Base-by-base conservation (phyloP, 2,888 invertebrate species). In the Temnothorax rugatulus region DNA sequence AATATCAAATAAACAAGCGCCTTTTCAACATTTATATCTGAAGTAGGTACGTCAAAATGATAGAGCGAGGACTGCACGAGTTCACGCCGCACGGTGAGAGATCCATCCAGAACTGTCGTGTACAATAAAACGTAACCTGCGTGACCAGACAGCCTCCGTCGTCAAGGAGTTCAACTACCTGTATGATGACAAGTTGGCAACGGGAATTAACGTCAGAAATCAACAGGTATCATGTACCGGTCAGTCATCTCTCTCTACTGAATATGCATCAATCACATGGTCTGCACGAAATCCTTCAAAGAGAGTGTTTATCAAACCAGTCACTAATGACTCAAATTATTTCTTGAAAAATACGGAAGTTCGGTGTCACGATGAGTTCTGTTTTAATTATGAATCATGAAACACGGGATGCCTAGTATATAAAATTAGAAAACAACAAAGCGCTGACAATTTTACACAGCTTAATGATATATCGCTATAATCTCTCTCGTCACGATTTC, bases 111-210 rank as follows among this genome's bases (percentile, higher is more conserved):
- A 81, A 61, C 25, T 81, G 59, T 71, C 59, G 59, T 79, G 59
- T 81, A 61, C 38, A 71, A 71, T 61, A 73, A 71, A 81, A 81
- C 73, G 73, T 81, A 77, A 77, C 41, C 54, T 77, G 59, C 71
- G 69, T 69, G 71, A 79, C 73, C 79, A 73, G 50, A 73, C 73
- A 71, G 73, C 38, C 73, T 71, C 47, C 71, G 73, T 71, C 73
- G 73, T 79, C 79, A 81, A 81, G 59, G 38, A 81, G 73, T 81
- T 81, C 73, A 81, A 81, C 59, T 81, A 81, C 50, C 71, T 81
- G 59, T 59, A 61, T 50, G 59, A 81, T 73, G 79, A 81, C 79
- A 81, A 71, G 79, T 81, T 81, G 47, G 59, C 50, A 81, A 59
- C 59, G 73, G 47, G 59, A 73, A 81, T 81, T 81, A 81, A 81